Percentiles rank a stretch among this genome's conserved stretches.
Evolutionary conservation across 2,113 vertebrate genomes (phyloP).

Genomic region (Psephotus haematonotus): DNA sequence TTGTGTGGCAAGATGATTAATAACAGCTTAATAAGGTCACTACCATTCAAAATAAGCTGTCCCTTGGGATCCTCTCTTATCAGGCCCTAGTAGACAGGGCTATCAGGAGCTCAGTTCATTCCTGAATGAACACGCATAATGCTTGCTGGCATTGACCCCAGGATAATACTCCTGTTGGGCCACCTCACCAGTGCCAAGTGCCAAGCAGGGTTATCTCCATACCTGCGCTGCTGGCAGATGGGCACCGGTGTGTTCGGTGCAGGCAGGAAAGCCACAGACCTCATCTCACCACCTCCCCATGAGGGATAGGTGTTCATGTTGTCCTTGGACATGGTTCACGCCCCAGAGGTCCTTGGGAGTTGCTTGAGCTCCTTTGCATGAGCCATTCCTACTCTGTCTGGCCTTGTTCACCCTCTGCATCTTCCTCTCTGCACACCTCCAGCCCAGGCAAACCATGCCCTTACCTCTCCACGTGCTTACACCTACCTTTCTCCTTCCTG

Average conservation of each 20-base stretch:
- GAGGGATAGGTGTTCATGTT: neutral
- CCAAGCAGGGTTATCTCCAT: neutral
- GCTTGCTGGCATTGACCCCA: slow-evolving; percentile 3
- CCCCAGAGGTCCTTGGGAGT: neutral
- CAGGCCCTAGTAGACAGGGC: slow-evolving; percentile 30
- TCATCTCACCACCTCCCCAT: neutral
- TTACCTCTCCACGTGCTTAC: slow-evolving; percentile 51
- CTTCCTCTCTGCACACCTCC: neutral
- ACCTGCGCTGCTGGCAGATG: rapidly evolving
- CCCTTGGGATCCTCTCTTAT: neutral
- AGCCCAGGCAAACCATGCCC: slow-evolving; percentile 41
- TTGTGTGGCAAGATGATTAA: neutral
- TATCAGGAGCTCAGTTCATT: slow-evolving; percentile 41
- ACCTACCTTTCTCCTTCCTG: neutral
- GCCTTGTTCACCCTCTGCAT: neutral
- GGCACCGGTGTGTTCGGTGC: rapidly evolving
- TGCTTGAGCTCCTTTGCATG: neutral
- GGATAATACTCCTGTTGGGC: neutral
- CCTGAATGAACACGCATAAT: slow-evolving; percentile 13
- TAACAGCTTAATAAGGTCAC: slow-evolving; percentile 1
- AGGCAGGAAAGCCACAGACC: neutral
- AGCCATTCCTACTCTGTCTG: neutral
- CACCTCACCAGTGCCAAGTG: slow-evolving; percentile 4
- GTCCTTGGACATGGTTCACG: neutral
- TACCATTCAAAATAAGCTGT: slow-evolving; percentile 5